A percentile compares a stretch with the other conserved stretches of the same genome.
phyloP scores from a whole-genome alignment of 2,797 vertebrate species.

The Eremophila alpestris region DNA sequence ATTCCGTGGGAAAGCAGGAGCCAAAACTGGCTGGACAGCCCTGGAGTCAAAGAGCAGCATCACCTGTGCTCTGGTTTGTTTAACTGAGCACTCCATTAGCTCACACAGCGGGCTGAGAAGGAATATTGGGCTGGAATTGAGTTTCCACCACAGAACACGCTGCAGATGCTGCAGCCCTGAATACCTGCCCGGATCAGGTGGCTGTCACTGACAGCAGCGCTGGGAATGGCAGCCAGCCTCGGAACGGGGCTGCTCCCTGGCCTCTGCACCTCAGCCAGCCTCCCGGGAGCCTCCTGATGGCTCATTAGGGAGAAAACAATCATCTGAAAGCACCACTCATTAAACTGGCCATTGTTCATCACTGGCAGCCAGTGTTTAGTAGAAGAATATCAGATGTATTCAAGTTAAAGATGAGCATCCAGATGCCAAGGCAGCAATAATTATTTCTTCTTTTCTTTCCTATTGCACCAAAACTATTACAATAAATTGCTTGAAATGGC shows the following conservation, averaged over 20 bases:
- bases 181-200: conserved; percentile 3
- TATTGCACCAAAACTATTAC: background rate
- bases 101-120: background rate
- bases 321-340: background rate
- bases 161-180: conserved; percentile 50
- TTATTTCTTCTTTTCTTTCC: background rate
- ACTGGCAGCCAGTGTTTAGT: background rate
- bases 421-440: background rate
- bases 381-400: background rate
- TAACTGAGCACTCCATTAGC: background rate
- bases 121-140: background rate
- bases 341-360: background rate
- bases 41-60: background rate
- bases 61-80: conserved; percentile 45
- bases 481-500: background rate
- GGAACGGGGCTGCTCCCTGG: background rate
- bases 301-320: conserved; percentile 37
- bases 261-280: background rate
- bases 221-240: conserved; percentile 39
- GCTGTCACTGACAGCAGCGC: conserved; percentile 11
- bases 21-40: background rate
- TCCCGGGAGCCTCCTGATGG: background rate
- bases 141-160: conserved; percentile 53
- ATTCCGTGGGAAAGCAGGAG: conserved; percentile 25
- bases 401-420: background rate